Evolutionary conservation across 2,113 vertebrate genomes (phyloP), one percentile per base, ranked within the genome.

Genomic region (Festucalex cinctus): DNA sequence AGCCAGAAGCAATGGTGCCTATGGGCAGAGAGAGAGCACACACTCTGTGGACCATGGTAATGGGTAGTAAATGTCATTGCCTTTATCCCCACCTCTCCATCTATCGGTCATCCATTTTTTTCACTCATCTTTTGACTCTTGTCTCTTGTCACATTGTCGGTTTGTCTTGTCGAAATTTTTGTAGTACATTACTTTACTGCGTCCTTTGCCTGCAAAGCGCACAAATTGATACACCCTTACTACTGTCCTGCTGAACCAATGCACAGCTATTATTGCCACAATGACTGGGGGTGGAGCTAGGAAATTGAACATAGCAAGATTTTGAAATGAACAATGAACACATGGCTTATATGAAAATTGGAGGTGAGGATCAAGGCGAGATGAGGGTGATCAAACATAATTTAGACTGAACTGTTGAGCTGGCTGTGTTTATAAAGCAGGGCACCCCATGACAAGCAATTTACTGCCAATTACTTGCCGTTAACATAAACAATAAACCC

Each of bases 61-160:
- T 79, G 67, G 71, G 36, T 69, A 65, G 46, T 54, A 85, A 86
- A 88, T 85, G 83, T 86, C 85, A 85, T 56, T 48, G 72, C 79
- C 62, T 81, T 75, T 66, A 65, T 75, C 71, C 1, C 0, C 68
- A 73, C 63, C 51, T 71, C 74, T 77, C 77, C 66, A 63, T 67
- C 66, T 79, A 32, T 75, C 71, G 63, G 63, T 69, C 65, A 71
- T 63, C 51, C 26, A 17, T 58, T 8, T 0, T 41, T 67, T 26
- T 61, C 59, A 22, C 64, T 63, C 57, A 24, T 48, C 64, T 24
- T 36, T 59, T 12, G 19, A 36, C 26, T 75, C 53, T 48, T 63
- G 10, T 72, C 26, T 75, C 53, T 48, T 63, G 10, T 72, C 3
- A 19, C 57, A 10, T 36, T 68, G 9, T 51, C 2, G 48, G n/a